These are phyloP conservation scores for Eupelmus urozonus DNA, from an alignment of 2,888 invertebrate species.

Conservation along the genomic window DNA sequence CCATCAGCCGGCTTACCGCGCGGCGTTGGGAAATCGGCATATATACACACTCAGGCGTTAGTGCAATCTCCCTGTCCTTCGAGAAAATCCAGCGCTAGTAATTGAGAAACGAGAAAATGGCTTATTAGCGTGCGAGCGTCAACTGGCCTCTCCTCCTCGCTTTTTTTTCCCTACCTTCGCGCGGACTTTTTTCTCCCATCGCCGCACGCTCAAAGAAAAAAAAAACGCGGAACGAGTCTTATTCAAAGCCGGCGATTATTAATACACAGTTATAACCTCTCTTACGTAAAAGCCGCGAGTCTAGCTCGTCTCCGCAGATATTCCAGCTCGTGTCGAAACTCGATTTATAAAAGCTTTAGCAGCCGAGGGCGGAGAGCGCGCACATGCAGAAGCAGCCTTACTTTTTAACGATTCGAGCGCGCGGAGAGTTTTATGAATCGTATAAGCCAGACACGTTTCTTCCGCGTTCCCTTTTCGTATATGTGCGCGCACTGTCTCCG, in stretches of 20 bases:
- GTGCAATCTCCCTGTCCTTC: conserved; percentile 58
- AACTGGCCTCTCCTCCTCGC: neutral
- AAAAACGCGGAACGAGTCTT: neutral
- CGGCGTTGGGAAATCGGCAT: conserved; percentile 28
- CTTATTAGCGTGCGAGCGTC: conserved; percentile 46
- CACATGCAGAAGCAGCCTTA: no score
- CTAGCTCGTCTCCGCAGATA: no score
- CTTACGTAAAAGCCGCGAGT: neutral
- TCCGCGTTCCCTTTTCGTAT: conserved; percentile 17
- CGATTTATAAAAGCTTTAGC: no score
- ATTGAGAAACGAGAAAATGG: conserved; percentile 60
- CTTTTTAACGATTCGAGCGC: no score
- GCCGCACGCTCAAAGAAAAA: conserved; percentile 1
- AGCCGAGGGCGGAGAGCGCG: no score
- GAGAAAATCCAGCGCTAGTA: conserved; percentile 53
- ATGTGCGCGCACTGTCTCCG: no score
- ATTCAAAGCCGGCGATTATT: conserved; percentile 6
- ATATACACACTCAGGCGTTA: neutral
- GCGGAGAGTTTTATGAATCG: conserved; percentile 4
- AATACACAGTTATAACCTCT: conserved; percentile 11
- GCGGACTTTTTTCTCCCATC: neutral
- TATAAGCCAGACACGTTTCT: neutral
- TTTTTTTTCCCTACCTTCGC: neutral
- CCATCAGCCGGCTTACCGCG: conserved; percentile 1
- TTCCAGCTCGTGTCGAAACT: no score